Evolutionary conservation across 2,888 invertebrate genomes (phyloP).

Genomic region (Acleris cristana): DNA sequence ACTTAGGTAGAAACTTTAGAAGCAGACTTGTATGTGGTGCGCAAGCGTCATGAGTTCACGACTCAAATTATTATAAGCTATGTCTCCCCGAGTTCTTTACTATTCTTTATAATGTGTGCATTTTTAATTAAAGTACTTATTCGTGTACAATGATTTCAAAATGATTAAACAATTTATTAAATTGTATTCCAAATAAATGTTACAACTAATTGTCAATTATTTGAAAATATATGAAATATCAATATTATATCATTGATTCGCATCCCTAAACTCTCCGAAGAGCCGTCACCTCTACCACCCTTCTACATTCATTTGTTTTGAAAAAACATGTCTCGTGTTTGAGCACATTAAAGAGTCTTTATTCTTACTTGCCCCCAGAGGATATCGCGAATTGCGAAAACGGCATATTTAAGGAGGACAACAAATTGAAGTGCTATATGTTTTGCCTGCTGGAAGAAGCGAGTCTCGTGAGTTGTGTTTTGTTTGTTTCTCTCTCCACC

Average conservation of each 20-base stretch:
- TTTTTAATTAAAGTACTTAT: too few relatives aligned
- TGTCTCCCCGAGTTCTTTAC: too few relatives aligned
- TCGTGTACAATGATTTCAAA: too few relatives aligned
- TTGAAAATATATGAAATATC: too few relatives aligned
- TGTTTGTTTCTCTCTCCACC: conserved; percentile 60
- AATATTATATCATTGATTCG: not conserved
- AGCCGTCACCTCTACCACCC: conserved; percentile 24
- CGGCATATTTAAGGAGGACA: conserved; percentile 82
- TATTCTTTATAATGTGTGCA: too few relatives aligned
- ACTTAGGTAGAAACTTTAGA: too few relatives aligned
- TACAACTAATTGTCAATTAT: too few relatives aligned
- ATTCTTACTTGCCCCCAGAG: conserved; percentile 77
- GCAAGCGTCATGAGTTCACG: too few relatives aligned
- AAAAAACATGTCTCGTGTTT: conserved; percentile 62
- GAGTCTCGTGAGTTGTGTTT: conserved; percentile 75
- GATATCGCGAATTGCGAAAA: conserved; percentile 82
- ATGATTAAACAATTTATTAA: too few relatives aligned
- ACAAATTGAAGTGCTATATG: conserved; percentile 83
- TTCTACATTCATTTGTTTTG: conserved; percentile 47
- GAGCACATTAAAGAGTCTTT: conserved; percentile 72
- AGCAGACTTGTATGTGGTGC: too few relatives aligned
- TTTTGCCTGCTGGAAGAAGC: conserved; percentile 80
- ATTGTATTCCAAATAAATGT: too few relatives aligned
- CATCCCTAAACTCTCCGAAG: not conserved
- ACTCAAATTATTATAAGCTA: too few relatives aligned